Percentiles rank a stretch among this genome's conserved stretches.
Evolutionary conservation across 2,888 invertebrate genomes (phyloP).

Genomic region (Trachelus troglodyta): DNA sequence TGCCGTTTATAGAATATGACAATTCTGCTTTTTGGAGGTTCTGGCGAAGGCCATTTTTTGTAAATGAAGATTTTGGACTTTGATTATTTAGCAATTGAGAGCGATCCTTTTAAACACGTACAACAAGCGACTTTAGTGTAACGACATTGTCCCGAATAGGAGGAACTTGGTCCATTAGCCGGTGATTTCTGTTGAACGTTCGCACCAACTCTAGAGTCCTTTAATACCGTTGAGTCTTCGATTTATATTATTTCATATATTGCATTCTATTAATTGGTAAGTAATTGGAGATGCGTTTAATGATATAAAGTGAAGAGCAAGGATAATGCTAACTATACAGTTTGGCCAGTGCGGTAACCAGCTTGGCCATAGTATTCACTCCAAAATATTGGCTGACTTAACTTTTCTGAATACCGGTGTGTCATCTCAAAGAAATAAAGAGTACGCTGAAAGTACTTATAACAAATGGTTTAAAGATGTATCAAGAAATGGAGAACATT

Average conservation of each 20-base stretch:
- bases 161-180: neutral
- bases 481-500: constrained; percentile 52
- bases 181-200: neutral
- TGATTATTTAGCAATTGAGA: too few species aligned
- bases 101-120: neutral
- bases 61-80: too few species aligned
- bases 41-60: too few species aligned
- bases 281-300: neutral
- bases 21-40: too few species aligned
- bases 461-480: constrained; percentile 67
- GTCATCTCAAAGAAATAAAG: constrained; percentile 47
- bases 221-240: neutral
- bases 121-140: neutral
- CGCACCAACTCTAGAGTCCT: neutral
- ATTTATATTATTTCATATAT: neutral
- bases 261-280: neutral
- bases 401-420: constrained; percentile 46
- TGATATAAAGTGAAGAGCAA: neutral
- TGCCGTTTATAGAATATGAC: too few species aligned
- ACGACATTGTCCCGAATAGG: neutral
- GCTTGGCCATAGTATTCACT: constrained; percentile 66
- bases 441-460: constrained; percentile 57
- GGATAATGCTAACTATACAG: constrained; percentile 65
- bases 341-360: constrained; percentile 72
- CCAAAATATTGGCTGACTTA: constrained; percentile 64